Evolutionary conservation across 2,113 vertebrate species (phyloP), one percentile per base, ranked within the genome.

Genomic region (Leptobrachium leishanense): DNA sequence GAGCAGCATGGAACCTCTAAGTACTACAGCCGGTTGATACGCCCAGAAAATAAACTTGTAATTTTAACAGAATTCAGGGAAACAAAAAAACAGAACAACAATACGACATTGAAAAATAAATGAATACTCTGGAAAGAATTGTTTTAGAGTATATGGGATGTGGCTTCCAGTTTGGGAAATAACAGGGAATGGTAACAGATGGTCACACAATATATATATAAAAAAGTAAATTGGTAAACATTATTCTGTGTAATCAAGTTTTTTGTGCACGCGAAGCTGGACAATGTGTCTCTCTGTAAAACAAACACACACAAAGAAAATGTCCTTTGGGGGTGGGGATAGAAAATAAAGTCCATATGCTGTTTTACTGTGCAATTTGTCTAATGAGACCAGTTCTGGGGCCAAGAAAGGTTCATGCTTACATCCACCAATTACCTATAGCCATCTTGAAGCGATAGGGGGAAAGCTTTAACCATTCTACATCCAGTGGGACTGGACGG

Each of bases 311-410:
- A 74, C 70, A 79, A 67, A 73, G 68, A 59, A 43, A 72, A 65
- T 70, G 74, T 76, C 68, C 55, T 75, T 43, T 39, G 69, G 77
- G 77, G 77, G 68, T 66, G 77, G 69, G 71, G 69, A 44, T 41
- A 72, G 39, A 13, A 78, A 79, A 79, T 79, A 79, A 79, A 79
- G 77, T 79, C 77, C 77, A 79, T 74, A 79, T 79, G 77, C 64
- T 74, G 41, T 73, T 79, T 79, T 73, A 74, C 77, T 79, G 63
- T 79, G 77, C 77, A 79, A 73, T 73, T 79, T 79, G 70, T 79
- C 77, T 79, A 79, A 79, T 79, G 77, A 79, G 77, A 74, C 77
- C 63, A 59, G 70, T 57, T 42, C 39, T 79, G 77, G 71, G 77
- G 77, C 77, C 77, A 79, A 79, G 64, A 79, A 79, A 55, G 77